These are phyloP conservation scores for Tetanocera ferruginea DNA, from an alignment of 2,888 invertebrate species.

Conservation along the genomic window DNA sequence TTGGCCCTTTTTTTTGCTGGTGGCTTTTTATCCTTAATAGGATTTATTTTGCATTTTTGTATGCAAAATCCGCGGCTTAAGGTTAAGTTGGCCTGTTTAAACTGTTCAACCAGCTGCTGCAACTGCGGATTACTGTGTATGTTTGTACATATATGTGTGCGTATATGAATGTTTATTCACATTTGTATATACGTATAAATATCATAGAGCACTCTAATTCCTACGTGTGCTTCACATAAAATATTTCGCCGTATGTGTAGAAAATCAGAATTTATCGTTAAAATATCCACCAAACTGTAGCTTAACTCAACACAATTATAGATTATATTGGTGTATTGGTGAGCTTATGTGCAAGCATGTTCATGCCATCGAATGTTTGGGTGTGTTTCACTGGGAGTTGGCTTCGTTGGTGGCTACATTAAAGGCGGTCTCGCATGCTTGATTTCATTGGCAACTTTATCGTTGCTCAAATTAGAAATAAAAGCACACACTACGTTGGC, in stretches of 20 bases:
- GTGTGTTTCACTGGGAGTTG: neutral
- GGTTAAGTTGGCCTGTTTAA: no score
- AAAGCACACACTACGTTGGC: neutral
- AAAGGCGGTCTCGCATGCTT: conserved; percentile 18
- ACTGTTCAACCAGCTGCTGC: neutral
- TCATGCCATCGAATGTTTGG: neutral
- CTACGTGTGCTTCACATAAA: neutral
- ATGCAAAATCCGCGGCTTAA: no score
- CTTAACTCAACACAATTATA: conserved; percentile 4
- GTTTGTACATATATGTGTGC: neutral
- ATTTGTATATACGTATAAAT: neutral
- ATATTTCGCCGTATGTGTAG: neutral
- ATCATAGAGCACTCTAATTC: no score
- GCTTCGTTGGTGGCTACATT: neutral
- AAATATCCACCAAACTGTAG: conserved; percentile 1
- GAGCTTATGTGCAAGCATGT: neutral
- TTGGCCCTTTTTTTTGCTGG: no score
- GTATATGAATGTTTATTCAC: neutral
- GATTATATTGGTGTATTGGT: neutral
- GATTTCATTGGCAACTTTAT: conserved; percentile 26
- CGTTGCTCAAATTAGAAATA: conserved; percentile 12
- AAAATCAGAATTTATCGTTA: conserved; percentile 9
- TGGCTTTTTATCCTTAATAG: no score
- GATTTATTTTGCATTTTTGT: no score
- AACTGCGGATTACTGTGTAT: neutral